Conservation (phyloP, 1,140 invertebrate genomes). For the Dreissena polymorpha region DNA sequence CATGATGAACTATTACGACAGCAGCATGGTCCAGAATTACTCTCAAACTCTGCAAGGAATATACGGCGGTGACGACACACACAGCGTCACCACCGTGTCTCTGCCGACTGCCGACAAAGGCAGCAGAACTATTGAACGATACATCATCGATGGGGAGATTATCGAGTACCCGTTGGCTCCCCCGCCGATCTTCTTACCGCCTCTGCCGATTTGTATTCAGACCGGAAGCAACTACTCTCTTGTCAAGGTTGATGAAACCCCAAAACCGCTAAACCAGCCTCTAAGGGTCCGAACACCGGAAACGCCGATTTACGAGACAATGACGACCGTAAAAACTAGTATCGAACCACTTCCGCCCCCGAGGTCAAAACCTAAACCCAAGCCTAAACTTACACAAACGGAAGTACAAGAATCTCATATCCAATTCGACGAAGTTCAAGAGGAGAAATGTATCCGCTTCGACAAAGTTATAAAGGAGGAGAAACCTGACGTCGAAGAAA, state of each 20-base stretch:
- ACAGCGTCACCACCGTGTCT: constrained; percentile 41
- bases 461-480: too few species aligned
- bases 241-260: constrained; percentile 49
- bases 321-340: constrained; percentile 24
- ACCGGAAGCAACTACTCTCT: constrained; percentile 24
- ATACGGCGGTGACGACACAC: constrained; percentile 12
- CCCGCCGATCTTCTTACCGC: neutral
- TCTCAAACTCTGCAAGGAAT: constrained; percentile 25
- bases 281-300: neutral
- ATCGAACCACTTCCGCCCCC: constrained; percentile 18
- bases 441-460: neutral
- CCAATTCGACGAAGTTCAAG: constrained; percentile 28
- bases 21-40: constrained; percentile 31
- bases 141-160: constrained; percentile 30
- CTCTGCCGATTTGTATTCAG: constrained; percentile 40
- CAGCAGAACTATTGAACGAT: constrained; percentile 20
- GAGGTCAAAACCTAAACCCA: neutral
- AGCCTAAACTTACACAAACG: constrained; percentile 12
- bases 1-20: constrained; percentile 24
- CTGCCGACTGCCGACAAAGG: neutral
- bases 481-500: too few species aligned
- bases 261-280: constrained; percentile 22
- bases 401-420: constrained; percentile 39
- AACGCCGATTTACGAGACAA: constrained; percentile 43
- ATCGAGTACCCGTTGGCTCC: constrained; percentile 4